Evolutionary conservation across 2,797 vertebrate genomes (phyloP), one percentile per base, ranked within the genome.

Genomic region (Buceros bicornis): DNA sequence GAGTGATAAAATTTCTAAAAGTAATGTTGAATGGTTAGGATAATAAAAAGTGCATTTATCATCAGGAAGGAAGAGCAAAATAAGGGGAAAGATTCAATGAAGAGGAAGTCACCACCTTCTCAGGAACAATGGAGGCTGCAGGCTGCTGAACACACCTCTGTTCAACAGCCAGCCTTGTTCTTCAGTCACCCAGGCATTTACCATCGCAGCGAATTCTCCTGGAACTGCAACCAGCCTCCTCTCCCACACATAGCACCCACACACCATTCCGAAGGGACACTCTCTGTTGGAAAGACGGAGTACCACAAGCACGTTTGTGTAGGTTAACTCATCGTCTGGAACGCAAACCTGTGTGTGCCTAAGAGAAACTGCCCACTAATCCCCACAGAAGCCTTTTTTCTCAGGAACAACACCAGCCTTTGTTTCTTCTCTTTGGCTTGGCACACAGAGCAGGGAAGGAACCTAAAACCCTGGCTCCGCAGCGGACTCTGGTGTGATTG

Each of bases 1-100:
- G 87, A 97, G 90, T 73, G 92, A 79, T 96, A 90, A 93, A 92
- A 94, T 53, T 95, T 97, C 96, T 90, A 94, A 96, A 94, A 94
- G 96, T 50, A 82, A 48, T 48, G 40, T 62, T 84, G 66, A 92
- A 91, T 51, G 67, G 72, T 76, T 89, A 82, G 58, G 95, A 87
- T 93, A 94, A 96, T 84, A 94, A 80, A 87, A 95, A 87, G 64
- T 73, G 33, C n/a, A 56, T 87, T 78, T 69, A 80, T 96, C 88
- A 79, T 78, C 95, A 93, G 96, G 81, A 96, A 95, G 83, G 83
- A 95, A 92, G 93, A 96, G 43, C 77, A 86, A 70, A 92, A 50
- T 67, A 89, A 76, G 74, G 91, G 81, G 62, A 89, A 76, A 89
- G 88, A 86, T 56, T 91, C 84, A 91, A 3, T 86, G 73, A 47